Evolutionary conservation across 2,888 invertebrate genomes (phyloP), one percentile per base, ranked within the genome.

Genomic region (Dascillus cervinus): DNA sequence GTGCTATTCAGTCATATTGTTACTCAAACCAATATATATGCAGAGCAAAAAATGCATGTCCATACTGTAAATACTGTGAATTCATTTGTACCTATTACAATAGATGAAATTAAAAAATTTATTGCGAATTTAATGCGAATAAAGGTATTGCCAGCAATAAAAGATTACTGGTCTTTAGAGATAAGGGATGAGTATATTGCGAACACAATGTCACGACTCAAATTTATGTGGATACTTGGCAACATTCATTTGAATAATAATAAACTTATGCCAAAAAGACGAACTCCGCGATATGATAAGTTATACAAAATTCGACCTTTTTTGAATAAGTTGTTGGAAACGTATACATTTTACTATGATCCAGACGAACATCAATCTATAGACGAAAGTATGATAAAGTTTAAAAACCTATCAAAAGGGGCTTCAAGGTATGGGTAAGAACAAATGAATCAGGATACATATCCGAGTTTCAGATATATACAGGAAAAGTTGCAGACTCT

Each of bases 401-500:
- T 49, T 27, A 50, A 49, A 49, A 49, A 34, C 44, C 43, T 9
- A 44, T 47, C 25, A 50, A 52, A 39, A 22, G 48, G 8, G 47
- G 46, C 3, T 51, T 43, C 26, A 53, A 51, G 36, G 37, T 50
- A 11, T 54, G 51, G 46, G 32, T 50, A 10, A 12, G 39, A 22
- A 44, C 44, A 17, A 39, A 48, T 34, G 29, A 43, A 39, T 26
- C 24, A 9, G 50, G 47, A n/a, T 51, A 45, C 37, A 27, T 48
- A 5, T 43, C 21, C 19, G 28, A 52, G 22, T 56, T 57, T 44
- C 41, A 53, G 12, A 44, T 53, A 8, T 52, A 52, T 23, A 48
- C 43, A 5, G 51, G 55, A 3, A 64, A 62, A 42, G 55, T 31
- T 2, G 14, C 9, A 6, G 19, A 28, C 37, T 38, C 27, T 25